Percentiles rank a stretch among this genome's conserved stretches.
Conservation (phyloP, 2,113 vertebrate genomes). For the Myotis yumanensis region DNA sequence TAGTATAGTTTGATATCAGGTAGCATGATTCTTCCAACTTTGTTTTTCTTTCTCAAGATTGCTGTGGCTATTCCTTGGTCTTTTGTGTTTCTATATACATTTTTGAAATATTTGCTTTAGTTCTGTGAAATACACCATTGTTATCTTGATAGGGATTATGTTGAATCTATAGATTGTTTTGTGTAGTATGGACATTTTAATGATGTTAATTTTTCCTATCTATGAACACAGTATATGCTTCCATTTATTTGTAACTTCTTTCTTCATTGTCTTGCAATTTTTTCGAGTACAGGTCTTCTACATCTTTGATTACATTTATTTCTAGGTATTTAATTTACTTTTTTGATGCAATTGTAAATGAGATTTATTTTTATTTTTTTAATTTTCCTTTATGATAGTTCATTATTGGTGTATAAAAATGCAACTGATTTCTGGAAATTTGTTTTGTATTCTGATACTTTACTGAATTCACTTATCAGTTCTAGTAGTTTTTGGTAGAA, state of each 20-base stretch:
- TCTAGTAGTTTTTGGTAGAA: not conserved
- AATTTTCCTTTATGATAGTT: not conserved
- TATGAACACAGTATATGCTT: not conserved
- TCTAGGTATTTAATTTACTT: not conserved
- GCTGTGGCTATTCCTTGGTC: not conserved
- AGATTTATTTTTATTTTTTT: not conserved
- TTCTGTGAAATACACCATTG: not conserved
- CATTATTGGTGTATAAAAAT: not conserved
- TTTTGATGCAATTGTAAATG: not conserved
- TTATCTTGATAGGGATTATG: not conserved
- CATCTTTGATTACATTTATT: not conserved
- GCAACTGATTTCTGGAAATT: not conserved
- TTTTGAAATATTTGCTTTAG: not conserved
- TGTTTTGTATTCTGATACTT: not conserved
- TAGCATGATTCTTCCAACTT: not conserved
- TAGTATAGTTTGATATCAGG: not conserved
- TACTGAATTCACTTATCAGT: not conserved
- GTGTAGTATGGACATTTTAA: not conserved
- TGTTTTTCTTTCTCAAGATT: not conserved
- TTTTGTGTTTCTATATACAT: not conserved
- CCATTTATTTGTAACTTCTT: not conserved
- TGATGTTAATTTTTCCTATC: not conserved
- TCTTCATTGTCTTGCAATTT: not conserved
- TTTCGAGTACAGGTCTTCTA: not conserved
- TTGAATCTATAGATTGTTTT: not conserved